Base-by-base conservation (phyloP, 1,140 invertebrate genomes). In the Drosophila persimilis region DNA sequence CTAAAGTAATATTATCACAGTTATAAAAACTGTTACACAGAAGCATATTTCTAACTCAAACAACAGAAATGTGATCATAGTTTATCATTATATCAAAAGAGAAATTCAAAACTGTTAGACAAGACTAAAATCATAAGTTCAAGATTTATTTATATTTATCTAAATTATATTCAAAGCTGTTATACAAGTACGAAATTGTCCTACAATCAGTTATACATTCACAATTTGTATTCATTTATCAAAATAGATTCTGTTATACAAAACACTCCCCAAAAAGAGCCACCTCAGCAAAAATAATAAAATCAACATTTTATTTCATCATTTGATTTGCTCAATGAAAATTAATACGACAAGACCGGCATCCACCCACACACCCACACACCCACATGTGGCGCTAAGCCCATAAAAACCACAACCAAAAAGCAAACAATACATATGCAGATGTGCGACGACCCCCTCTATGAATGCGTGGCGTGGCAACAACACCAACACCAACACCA, bases 311-410 rank as follows among this genome's bases (percentile, higher is more conserved):
- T 57, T 58, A 65, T 80, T 65, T 54, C 43, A 60, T 29, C 61
- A 57, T 53, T 51, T 76, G 63, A 80, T 77, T 62, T 73, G 45
- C 73, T 62, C 63, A 67, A 81, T 77, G 62, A 64, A 81, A 77
- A 61, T 69, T 61, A 81, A 81, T 81, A 72, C 47, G 35, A 26
- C 50, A 43, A 47, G 50, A 79, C 39, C 39, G 17, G 8, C 7
- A 17, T 26, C 39, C 45, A 51, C 52, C 45, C 8, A 15, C 8
- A 8, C 29, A 9, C 9, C 15, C 22, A 29, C 20, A 39, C 51
- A 43, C 50, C 58, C 78, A 76, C 58, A 72, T 58, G 67, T 72
- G 62, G 62, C 51, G 56, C 39, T 60, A 67, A 80, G 61, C 53
- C 52, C 52, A 69, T 69, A 69, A 56, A 57, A 55, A n/a, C 50